Conservation (phyloP, 2,888 invertebrate species). For the Hirtodrosophila trivittata region DNA sequence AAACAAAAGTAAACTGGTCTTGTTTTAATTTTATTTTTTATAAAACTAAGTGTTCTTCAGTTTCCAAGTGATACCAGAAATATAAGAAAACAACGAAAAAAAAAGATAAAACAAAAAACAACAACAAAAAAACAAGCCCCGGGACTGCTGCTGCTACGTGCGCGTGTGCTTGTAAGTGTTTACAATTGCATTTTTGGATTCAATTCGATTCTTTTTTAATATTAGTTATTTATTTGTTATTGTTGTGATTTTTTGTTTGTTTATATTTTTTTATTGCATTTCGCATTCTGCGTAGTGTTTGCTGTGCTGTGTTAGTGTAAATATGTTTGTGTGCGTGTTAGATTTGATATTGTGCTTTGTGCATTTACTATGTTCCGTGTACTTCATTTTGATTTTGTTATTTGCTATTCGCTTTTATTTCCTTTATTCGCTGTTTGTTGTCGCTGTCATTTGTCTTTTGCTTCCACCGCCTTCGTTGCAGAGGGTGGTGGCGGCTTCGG, state of each 20-base stretch:
- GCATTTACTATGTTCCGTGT: conserved; percentile 26
- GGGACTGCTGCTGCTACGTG: conserved; percentile 27
- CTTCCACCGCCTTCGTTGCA: conserved; percentile 53
- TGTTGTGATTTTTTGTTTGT: neutral
- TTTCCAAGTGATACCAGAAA: conserved; percentile 9
- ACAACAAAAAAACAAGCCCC: conserved; percentile 1
- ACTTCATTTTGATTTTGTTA: conserved; percentile 67
- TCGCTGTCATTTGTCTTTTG: conserved; percentile 57
- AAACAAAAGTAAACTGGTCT: conserved; percentile 19
- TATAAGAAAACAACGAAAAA: neutral
- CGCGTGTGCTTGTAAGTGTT: conserved; percentile 48
- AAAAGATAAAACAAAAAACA: conserved; percentile 3
- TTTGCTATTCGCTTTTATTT: conserved; percentile 72
- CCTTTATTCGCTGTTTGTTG: conserved; percentile 72
- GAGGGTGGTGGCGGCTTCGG: conserved; percentile 64
- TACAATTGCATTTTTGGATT: conserved; percentile 47
- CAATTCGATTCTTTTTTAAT: conserved; percentile 12
- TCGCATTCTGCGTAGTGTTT: neutral
- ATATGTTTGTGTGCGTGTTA: conserved; percentile 6
- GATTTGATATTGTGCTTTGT: conserved; percentile 7
- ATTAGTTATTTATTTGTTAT: neutral
- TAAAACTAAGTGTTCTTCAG: conserved; percentile 28
- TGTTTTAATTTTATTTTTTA: conserved; percentile 8
- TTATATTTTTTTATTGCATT: conserved; percentile 21
- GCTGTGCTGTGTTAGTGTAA: no score